These are phyloP conservation scores for Danio kyathit DNA, from an alignment of 2,797 vertebrate genomes.

Conservation along the genomic window DNA sequence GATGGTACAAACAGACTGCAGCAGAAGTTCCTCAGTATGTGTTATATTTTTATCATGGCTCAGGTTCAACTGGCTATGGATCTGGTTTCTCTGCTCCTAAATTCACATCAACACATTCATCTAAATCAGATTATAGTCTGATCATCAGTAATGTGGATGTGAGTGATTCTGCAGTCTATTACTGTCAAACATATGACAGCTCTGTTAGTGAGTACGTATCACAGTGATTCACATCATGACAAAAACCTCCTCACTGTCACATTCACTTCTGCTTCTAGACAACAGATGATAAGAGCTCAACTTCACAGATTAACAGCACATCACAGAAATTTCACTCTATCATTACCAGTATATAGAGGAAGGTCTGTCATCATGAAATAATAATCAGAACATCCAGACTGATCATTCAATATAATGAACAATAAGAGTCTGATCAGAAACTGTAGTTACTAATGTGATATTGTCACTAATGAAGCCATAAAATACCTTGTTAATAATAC, in stretches of 20 bases:
- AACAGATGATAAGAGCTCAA: constrained; percentile 26
- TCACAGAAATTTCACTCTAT: background rate
- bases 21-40: constrained; percentile 29
- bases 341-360: no score
- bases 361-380: background rate
- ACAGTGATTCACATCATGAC: constrained; percentile 64
- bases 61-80: accelerated
- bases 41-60: background rate
- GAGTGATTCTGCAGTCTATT: constrained; percentile 65
- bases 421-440: no score
- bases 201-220: background rate
- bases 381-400: no score
- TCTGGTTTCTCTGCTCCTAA: constrained; percentile 64
- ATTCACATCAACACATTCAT: constrained; percentile 57
- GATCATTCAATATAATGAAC: no score
- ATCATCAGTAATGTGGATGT: constrained; percentile 61
- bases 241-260: constrained; percentile 65
- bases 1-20: constrained; percentile 57
- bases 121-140: constrained; percentile 54
- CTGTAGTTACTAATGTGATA: no score
- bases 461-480: no score
- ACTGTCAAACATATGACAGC: background rate
- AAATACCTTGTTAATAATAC: no score
- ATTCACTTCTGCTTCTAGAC: no score
- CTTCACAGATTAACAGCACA: background rate